Evolutionary conservation across 1,140 invertebrate species (phyloP).

Genomic region (Bombyx mori): DNA sequence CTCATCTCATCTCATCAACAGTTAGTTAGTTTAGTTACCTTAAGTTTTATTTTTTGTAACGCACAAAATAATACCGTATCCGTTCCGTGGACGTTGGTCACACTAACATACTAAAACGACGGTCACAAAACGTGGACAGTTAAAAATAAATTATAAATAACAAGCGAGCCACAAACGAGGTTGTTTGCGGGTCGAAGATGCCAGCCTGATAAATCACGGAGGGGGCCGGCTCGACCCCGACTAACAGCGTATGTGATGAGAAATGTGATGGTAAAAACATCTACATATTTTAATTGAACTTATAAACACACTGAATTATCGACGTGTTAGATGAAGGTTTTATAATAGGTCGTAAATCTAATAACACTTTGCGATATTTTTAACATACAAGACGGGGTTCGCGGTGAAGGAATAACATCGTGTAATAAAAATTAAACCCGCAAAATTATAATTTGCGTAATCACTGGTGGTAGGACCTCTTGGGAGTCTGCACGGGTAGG

Average conservation of each 20-base stretch:
- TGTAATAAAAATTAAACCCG: too few relatives aligned
- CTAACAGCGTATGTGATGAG: constrained; percentile 46
- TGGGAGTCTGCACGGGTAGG: too few relatives aligned
- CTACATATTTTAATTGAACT: constrained; percentile 23
- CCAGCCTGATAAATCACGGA: constrained; percentile 61
- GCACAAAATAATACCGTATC: too few relatives aligned
- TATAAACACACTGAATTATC: constrained; percentile 8
- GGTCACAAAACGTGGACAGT: constrained; percentile 30
- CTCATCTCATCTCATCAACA: too few relatives aligned
- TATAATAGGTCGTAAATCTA: background rate
- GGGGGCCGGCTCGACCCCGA: constrained; percentile 24
- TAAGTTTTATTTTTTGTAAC: too few relatives aligned
- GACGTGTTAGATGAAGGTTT: background rate
- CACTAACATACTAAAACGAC: too few relatives aligned
- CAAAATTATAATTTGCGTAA: too few relatives aligned
- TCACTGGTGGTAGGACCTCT: too few relatives aligned
- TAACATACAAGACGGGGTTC: background rate
- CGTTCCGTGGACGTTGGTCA: too few relatives aligned
- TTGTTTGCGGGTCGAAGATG: constrained; percentile 62
- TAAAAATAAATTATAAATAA: constrained; percentile 72
- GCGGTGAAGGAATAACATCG: background rate
- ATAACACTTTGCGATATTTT: background rate
- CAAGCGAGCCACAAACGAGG: constrained; percentile 58
- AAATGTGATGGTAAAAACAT: constrained; percentile 37
- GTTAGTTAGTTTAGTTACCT: too few relatives aligned